Evolutionary conservation across 1,140 invertebrate species (phyloP), one percentile per base, ranked within the genome.

Genomic region (Conus ventricosus): DNA sequence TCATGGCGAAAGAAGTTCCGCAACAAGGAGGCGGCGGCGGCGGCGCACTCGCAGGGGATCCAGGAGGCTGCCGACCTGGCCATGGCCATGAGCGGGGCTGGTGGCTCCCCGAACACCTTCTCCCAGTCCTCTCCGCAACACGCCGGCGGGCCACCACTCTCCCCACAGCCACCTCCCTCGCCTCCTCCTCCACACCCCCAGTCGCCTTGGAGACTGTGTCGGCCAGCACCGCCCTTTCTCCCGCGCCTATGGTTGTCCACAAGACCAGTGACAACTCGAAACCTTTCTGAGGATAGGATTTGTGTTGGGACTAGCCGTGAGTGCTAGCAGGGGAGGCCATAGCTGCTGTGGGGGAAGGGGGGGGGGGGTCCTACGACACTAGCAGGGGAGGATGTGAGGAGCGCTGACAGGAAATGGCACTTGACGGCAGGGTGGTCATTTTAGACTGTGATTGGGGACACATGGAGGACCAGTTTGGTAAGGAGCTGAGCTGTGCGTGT

Each of bases 1-100:
- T 95, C 94, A 57, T 95, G 94, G 94, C 90, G 94, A 76, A 95
- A 95, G 88, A 95, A 95, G 85, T 95, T 94, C 91, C 89, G 93
- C 51, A 91, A 85, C 78, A 95, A 94, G 88, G 94, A 94, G 57
- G 88, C 90, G 53, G 92, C 91, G 53, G 92, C 91, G 51, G 92
- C 88, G 51, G 92, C 91, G 39, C 90, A 88, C 51, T 80, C 90
- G 27, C 89, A 88, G 53, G 91, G 88, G 75, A 80, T 91, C 25
- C 82, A 60, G 51, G 87, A 78, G 27, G 39, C 86, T 11, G 53
- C 80, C 53, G 88, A 89, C 57, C 80, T 82, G 80, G 76, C 75
- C 15, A 55, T 57, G 27, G 82, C 55, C 39, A 53, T 84, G 13
- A 78, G 80, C 51, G 25, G 8, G 15, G 0, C 4, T 23, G 25